These are phyloP conservation scores for Falco cherrug DNA, from an alignment of 2,797 vertebrate species.

Conservation along the genomic window DNA sequence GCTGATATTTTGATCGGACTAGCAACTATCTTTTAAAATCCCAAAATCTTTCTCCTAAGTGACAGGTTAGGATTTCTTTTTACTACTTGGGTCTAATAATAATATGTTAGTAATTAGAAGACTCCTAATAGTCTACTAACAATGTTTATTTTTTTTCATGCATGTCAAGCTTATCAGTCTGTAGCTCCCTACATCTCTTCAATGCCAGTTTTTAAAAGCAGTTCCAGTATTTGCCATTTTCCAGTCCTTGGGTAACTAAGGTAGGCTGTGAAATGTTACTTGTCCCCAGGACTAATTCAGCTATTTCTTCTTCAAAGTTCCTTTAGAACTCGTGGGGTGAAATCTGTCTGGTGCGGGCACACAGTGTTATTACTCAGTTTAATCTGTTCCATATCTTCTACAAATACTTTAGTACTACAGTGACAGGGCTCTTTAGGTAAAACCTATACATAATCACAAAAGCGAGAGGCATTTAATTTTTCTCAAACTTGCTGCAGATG, in stretches of 20 bases:
- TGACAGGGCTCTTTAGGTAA: not conserved
- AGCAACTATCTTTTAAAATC: not conserved
- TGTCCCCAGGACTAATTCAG: not conserved
- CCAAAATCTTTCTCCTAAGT: not conserved
- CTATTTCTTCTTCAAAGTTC: not conserved
- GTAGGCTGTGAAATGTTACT: not conserved
- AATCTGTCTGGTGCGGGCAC: not conserved
- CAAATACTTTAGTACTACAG: not conserved
- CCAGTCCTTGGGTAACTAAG: rapidly evolving
- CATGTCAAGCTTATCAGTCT: not conserved
- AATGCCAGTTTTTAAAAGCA: not conserved
- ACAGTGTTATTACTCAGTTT: not conserved
- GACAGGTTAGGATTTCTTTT: not conserved
- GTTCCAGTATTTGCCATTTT: not conserved
- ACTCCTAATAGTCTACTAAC: not conserved
- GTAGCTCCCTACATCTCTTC: not conserved
- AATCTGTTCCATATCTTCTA: not conserved
- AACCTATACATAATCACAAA: not conserved
- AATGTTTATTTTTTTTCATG: not conserved
- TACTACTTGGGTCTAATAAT: not conserved
- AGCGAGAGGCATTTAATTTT: not conserved
- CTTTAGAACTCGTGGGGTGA: not conserved
- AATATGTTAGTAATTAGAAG: not conserved
- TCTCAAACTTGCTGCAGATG: not conserved
- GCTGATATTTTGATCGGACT: not conserved